Percentiles rank a stretch among this genome's conserved stretches.
Conservation (phyloP, 2,113 vertebrate species). For the Rhabdomys dilectus region DNA sequence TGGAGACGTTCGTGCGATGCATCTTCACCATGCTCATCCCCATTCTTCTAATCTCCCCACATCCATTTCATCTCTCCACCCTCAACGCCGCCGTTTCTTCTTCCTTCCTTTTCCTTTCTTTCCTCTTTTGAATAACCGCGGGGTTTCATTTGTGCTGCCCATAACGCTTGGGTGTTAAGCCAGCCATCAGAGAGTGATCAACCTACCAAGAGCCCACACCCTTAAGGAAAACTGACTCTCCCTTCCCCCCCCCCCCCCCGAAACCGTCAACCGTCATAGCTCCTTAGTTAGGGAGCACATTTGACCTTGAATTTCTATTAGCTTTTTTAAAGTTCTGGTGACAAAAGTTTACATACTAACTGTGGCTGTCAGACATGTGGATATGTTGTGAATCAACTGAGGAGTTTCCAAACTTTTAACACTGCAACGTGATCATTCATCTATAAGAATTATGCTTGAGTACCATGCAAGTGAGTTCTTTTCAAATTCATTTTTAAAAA, state of each 20-base stretch:
- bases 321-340: neutral
- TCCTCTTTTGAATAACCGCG: neutral
- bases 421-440: neutral
- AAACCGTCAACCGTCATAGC: neutral
- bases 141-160: neutral
- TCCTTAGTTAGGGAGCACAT: neutral
- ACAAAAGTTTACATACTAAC: neutral
- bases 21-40: neutral
- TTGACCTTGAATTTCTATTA: neutral
- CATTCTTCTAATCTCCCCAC: neutral
- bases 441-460: neutral
- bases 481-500: neutral
- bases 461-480: neutral
- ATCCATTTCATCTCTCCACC: neutral
- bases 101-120: neutral
- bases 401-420: neutral
- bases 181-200: no score
- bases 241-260: neutral
- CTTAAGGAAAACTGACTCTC: neutral
- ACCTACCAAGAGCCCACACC: neutral
- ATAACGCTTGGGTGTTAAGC: neutral
- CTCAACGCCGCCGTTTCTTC: neutral
- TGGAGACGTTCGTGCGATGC: neutral
- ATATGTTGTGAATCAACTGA: neutral
- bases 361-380: neutral